These are phyloP conservation scores for Teleogryllus occipitalis DNA, from an alignment of 1,140 invertebrate species.

Conservation along the genomic window DNA sequence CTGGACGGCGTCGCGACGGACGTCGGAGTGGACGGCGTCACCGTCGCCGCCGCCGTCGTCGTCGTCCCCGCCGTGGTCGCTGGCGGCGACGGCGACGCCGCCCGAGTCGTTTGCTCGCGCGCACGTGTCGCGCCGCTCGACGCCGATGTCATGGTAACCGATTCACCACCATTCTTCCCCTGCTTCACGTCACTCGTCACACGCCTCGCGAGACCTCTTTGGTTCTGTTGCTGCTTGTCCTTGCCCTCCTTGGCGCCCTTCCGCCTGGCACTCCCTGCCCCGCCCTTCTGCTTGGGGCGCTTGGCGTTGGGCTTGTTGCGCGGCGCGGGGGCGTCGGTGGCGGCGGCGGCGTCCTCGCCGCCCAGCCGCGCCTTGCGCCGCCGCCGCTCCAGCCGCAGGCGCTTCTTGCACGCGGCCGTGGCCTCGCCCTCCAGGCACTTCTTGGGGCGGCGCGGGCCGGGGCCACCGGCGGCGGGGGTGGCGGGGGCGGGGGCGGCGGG, in stretches of 20 bases:
- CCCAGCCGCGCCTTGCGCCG: constrained; percentile 7
- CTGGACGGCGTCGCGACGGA: background rate
- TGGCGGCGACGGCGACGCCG: background rate
- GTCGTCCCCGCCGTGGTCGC: background rate
- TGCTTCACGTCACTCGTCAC: background rate
- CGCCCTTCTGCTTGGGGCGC: background rate
- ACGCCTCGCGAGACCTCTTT: background rate
- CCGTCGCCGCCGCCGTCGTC: background rate
- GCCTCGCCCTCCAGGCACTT: constrained; percentile 10
- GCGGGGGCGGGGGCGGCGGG: too few relatives aligned
- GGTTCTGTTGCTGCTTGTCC: background rate
- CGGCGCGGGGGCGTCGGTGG: background rate
- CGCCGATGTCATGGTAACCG: constrained; percentile 1
- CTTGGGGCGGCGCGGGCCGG: background rate
- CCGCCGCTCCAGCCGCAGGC: background rate
- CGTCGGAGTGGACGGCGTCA: background rate
- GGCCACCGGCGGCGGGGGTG: too few relatives aligned
- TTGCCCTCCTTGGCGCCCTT: background rate
- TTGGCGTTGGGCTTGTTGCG: background rate
- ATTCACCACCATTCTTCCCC: background rate
- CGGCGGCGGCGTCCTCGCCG: background rate
- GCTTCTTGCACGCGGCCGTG: background rate
- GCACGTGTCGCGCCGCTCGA: background rate
- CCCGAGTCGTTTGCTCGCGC: background rate
- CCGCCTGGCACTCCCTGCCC: background rate